Conservation (phyloP, 1,140 invertebrate genomes). For the Drosophila albomicans region DNA sequence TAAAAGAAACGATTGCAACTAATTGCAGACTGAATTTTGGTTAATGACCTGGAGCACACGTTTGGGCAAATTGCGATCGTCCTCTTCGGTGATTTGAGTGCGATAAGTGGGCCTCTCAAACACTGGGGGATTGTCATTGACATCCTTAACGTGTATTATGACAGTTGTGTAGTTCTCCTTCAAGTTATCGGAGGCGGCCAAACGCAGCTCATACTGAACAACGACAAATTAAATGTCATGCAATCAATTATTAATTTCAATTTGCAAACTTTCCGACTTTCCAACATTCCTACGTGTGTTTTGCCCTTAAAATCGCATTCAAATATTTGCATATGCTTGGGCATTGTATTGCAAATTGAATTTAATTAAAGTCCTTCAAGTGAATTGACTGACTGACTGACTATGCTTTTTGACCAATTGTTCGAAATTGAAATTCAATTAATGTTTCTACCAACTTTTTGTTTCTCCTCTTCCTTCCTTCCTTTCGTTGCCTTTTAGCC, state of each 20-base stretch:
- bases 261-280: constrained; percentile 6
- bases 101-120: constrained; percentile 97
- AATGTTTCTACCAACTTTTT: constrained; percentile 55
- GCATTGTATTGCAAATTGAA: constrained; percentile 29
- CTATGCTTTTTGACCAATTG: constrained; percentile 57
- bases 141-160: constrained; percentile 97
- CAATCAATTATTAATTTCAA: constrained; percentile 41
- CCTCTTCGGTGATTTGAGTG: constrained; percentile 97
- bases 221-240: constrained; percentile 33
- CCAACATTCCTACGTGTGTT: no score
- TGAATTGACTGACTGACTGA: constrained; percentile 26
- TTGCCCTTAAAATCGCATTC: not conserved
- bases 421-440: constrained; percentile 78
- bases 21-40: constrained; percentile 14
- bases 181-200: constrained; percentile 97
- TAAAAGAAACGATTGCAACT: constrained; percentile 29
- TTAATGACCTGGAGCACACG: constrained; percentile 93
- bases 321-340: constrained; percentile 38
- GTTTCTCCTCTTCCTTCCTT: not conserved
- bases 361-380: constrained; percentile 53
- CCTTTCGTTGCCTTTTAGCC: constrained; percentile 3
- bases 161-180: constrained; percentile 98
- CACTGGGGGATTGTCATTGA: constrained; percentile 94
- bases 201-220: constrained; percentile 94
- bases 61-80: constrained; percentile 97